Conservation (phyloP, 2,113 vertebrate species). For the Penelope pileata region DNA sequence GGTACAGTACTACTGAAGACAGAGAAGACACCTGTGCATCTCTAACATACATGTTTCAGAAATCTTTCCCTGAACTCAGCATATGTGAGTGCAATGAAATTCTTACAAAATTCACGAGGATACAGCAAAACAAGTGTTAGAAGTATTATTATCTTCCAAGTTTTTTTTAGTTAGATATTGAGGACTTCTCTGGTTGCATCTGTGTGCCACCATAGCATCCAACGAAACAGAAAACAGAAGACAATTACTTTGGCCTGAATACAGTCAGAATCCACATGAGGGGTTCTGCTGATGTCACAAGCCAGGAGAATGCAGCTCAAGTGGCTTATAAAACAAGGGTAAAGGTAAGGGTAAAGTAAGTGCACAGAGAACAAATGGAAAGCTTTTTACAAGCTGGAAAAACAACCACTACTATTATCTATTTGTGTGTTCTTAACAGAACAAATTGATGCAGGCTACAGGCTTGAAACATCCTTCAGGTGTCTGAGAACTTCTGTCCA, state of each 20-base stretch:
- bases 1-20: neutral
- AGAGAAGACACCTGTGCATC: neutral
- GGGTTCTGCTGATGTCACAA: neutral
- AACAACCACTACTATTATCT: constrained; percentile 21
- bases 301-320: neutral
- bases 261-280: neutral
- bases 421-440: constrained; percentile 15
- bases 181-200: neutral
- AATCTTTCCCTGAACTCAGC: neutral
- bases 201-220: neutral
- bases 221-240: neutral
- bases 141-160: neutral
- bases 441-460: neutral
- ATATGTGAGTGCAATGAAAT: neutral
- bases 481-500: neutral
- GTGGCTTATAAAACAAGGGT: constrained; percentile 14
- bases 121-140: neutral
- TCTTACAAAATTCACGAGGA: neutral
- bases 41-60: fast-evolving
- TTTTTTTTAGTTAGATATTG: neutral
- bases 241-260: neutral
- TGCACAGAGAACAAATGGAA: neutral
- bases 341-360: too few species aligned
- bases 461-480: neutral
- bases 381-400: constrained; percentile 9